phyloP scores from a whole-genome alignment of 2,113 vertebrate genomes.

The Meles meles region DNA sequence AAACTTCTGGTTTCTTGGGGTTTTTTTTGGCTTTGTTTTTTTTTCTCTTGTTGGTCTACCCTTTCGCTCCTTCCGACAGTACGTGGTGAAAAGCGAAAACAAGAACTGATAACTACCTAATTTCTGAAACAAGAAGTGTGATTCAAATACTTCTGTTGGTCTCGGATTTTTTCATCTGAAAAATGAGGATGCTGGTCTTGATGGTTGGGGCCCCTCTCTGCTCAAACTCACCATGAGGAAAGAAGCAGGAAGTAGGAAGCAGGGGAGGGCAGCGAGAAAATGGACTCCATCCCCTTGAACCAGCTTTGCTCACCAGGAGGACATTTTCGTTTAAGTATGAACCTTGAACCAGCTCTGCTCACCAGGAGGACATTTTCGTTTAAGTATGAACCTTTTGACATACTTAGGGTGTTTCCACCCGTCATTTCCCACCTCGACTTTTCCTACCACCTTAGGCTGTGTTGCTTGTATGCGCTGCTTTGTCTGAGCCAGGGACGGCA shows the following conservation, averaged over 20 bases:
- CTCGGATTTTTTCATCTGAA: slow-evolving; percentile 23
- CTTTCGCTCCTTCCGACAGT: not conserved
- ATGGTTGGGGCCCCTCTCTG: slow-evolving; percentile 1
- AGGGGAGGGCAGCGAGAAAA: not conserved
- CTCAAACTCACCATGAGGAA: not conserved
- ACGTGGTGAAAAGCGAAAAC: slow-evolving; percentile 24
- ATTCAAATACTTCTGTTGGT: slow-evolving; percentile 28
- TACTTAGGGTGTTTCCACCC: accelerated
- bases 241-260: slow-evolving; percentile 36
- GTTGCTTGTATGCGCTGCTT: not conserved
- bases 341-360: not conserved
- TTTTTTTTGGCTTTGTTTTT: not conserved
- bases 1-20: not conserved
- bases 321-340: not conserved
- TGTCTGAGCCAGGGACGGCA: not conserved
- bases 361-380: not conserved
- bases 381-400: not conserved
- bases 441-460: accelerated
- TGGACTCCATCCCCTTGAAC: not conserved
- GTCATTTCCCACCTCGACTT: too few species aligned
- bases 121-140: slow-evolving; percentile 60
- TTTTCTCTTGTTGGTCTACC: not conserved
- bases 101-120: slow-evolving; percentile 51
- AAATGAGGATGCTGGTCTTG: slow-evolving; percentile 46
- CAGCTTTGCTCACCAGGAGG: not conserved